Evolutionary conservation across 2,797 vertebrate species (phyloP).

Genomic region (Astyanax mexicanus): DNA sequence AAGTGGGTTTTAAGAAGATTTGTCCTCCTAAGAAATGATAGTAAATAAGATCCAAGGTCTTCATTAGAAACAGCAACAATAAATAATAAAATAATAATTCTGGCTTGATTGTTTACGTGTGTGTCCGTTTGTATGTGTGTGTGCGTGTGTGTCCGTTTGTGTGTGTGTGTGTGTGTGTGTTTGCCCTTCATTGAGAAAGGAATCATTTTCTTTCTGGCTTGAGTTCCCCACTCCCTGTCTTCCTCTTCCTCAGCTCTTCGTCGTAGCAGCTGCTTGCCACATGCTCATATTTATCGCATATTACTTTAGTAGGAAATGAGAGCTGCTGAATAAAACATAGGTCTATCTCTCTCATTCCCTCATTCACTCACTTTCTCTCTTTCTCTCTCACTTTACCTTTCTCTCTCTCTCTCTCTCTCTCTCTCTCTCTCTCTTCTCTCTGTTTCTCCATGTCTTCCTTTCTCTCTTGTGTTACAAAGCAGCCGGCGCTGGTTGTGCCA

Average conservation of each 20-base stretch:
- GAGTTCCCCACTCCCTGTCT: constrained; percentile 63
- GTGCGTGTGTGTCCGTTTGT: not conserved
- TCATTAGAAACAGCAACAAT: no score
- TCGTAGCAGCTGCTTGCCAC: constrained; percentile 72
- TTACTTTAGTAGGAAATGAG: constrained; percentile 81
- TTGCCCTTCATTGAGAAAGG: constrained; percentile 40
- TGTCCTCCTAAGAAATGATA: no score
- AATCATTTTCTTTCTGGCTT: constrained; percentile 69
- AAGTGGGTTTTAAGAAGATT: no score
- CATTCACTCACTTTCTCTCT: constrained; percentile 67
- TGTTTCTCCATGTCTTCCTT: constrained; percentile 58
- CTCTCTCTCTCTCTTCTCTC: constrained; percentile 24
- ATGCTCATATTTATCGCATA: constrained; percentile 80
- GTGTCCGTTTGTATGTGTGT: no score
- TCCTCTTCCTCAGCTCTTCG: constrained; percentile 77
- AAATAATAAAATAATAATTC: no score
- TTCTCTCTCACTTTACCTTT: constrained; percentile 74
- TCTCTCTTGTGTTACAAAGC: constrained; percentile 69
- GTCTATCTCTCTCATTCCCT: constrained; percentile 62
- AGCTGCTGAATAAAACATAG: constrained; percentile 81
- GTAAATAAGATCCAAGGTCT: no score
- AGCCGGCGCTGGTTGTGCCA: constrained; percentile 62
- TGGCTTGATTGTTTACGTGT: no score
- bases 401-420: constrained; percentile 66
- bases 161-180: constrained; percentile 37